Conservation (phyloP, 2,113 vertebrate species). For the Channa maculata region DNA sequence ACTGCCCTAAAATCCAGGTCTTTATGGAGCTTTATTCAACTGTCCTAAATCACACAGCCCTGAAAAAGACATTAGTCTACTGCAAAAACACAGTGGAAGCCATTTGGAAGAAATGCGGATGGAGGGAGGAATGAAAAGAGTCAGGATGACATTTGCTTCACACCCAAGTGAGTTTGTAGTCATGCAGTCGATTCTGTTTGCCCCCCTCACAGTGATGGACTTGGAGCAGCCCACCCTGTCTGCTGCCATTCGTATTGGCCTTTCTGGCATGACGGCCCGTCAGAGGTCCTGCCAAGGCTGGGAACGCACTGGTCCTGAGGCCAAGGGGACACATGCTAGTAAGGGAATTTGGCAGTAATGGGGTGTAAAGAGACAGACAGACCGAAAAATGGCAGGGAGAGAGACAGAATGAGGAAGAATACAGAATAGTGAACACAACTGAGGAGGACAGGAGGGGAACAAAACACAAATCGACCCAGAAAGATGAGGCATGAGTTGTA, state of each 20-base stretch:
- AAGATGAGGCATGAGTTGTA: neutral
- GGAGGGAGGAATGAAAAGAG: constrained; percentile 42
- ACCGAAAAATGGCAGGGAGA: neutral
- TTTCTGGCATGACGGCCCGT: constrained; percentile 37
- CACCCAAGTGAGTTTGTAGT: constrained; percentile 61
- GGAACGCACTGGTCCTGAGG: constrained; percentile 43
- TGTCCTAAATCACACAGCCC: neutral
- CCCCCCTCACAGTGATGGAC: constrained; percentile 41
- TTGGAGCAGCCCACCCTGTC: constrained; percentile 62
- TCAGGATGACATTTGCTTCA: constrained; percentile 64
- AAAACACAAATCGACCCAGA: constrained; percentile 21
- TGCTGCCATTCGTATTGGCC: constrained; percentile 69
- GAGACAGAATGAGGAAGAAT: neutral
- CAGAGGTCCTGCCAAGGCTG: constrained; percentile 59
- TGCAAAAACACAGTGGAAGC: constrained; percentile 24
- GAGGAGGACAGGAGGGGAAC: constrained; percentile 12
- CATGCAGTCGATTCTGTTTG: constrained; percentile 24
- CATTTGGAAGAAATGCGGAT: constrained; percentile 48
- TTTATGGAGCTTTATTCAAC: neutral
- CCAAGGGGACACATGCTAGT: constrained; percentile 63
- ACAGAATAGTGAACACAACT: constrained; percentile 1
- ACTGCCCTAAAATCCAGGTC: neutral
- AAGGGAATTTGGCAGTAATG: constrained; percentile 65
- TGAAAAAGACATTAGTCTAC: neutral
- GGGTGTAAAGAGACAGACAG: constrained; percentile 23